These are phyloP conservation scores for Trissolcus basalis DNA, from an alignment of 1,140 invertebrate species.

Conservation along the genomic window DNA sequence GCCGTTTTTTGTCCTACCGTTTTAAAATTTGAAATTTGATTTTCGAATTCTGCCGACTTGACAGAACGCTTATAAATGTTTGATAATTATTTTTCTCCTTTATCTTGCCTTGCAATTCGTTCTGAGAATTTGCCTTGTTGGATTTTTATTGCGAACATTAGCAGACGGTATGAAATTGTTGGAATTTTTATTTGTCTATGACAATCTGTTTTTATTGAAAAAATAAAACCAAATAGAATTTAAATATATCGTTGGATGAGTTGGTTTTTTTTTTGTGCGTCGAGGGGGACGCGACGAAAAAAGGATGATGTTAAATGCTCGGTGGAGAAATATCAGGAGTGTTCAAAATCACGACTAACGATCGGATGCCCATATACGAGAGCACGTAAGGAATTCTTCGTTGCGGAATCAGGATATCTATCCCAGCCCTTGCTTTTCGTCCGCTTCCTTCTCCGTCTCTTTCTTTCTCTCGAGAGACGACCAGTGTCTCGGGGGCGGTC, in stretches of 20 bases:
- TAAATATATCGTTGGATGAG: constrained; percentile 42
- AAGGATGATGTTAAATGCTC: constrained; percentile 29
- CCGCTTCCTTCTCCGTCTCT: constrained; percentile 47
- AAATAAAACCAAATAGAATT: too few relatives aligned
- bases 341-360: constrained; percentile 63
- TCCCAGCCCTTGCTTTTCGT: constrained; percentile 14
- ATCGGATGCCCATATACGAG: constrained; percentile 56
- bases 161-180: too few relatives aligned
- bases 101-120: not conserved
- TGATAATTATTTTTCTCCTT: too few relatives aligned
- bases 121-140: constrained; percentile 10
- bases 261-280: constrained; percentile 4
- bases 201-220: too few relatives aligned
- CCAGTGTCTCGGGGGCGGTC: constrained; percentile 75
- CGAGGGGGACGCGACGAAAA: constrained; percentile 21
- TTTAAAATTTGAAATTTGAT: too few relatives aligned
- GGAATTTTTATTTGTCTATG: not conserved
- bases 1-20: constrained; percentile 42
- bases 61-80: too few relatives aligned
- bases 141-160: too few relatives aligned
- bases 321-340: constrained; percentile 46
- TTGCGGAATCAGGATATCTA: constrained; percentile 62
- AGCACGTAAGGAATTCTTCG: constrained; percentile 67
- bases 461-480: constrained; percentile 67
- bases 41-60: too few relatives aligned